A percentile compares a stretch with the other conserved stretches of the same genome.
phyloP scores from a whole-genome alignment of 1,140 invertebrate genomes.

The Sitobion miscanthi region DNA sequence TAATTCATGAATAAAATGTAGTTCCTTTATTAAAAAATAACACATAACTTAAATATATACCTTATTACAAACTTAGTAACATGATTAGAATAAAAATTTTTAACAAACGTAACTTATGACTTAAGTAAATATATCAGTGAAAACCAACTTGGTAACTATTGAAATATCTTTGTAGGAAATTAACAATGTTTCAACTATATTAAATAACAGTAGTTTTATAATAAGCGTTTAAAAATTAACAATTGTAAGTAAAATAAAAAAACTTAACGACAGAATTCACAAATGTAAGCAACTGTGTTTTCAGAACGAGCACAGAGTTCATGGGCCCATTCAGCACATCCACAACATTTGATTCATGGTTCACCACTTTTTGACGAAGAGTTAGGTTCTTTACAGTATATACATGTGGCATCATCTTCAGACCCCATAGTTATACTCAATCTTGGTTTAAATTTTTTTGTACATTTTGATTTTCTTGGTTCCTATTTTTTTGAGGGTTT shows the following conservation, averaged over 20 bases:
- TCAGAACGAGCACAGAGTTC: background rate
- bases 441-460: too few species aligned
- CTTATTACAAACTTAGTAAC: background rate
- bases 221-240: background rate
- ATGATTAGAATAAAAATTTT: background rate
- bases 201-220: too few species aligned
- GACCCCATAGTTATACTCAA: background rate
- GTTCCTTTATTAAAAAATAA: background rate
- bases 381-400: background rate
- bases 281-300: background rate
- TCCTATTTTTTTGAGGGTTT: too few species aligned
- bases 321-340: background rate
- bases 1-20: background rate
- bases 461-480: too few species aligned
- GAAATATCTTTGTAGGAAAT: background rate
- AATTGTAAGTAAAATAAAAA: background rate
- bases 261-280: background rate
- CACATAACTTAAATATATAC: background rate
- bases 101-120: background rate
- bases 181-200: background rate
- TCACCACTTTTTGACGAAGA: constrained; percentile 13
- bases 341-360: background rate
- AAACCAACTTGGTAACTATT: background rate
- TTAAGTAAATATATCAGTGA: background rate
- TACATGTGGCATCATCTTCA: background rate